Evolutionary conservation across 2,888 invertebrate species (phyloP), one percentile per base, ranked within the genome.

Genomic region (Caenorhabditis sp.): DNA sequence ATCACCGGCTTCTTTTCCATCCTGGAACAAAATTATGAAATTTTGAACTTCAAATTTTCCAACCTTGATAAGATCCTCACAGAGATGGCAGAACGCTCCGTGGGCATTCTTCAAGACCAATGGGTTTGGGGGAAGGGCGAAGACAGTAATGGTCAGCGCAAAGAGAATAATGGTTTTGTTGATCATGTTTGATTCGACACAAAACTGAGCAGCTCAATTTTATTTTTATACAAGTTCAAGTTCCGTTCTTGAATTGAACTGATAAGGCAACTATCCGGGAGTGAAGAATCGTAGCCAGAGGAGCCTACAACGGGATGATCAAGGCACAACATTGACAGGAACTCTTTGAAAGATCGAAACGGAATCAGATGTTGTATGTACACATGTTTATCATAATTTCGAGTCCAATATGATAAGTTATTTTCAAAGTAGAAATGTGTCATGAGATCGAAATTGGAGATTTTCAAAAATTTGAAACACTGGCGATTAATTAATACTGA

Each of bases 71-170:
- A 77, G 54, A 44, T 77, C 77, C 31, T 77, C 77, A n/a, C 77
- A 77, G 14, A 77, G 77, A 63, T 77, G 77, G 31, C 77, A 77
- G 54, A 77, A 77, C 44, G 77, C 77, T 63, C 77, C 77, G 63
- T 77, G 77, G 31, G 77, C 49, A 41, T 77, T 77, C 38, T 77
- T 77, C 24, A 69, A 22, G 7, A 69, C 61, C 14, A 54, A n/a
- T 63, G 77, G 77, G 3, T 26, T 61, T n/a, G 61, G 35, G 1
- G 68, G 77, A 22, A 54, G 28, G 24, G 49, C 69, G 8, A 41
- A 22, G 6, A 38, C 35, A 0, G 35, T 12, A 4, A 66, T 10
- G 0, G 49, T 31, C n/a, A 61, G 6, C 3, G 54, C 16, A 0
- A 68, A 19, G 28, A 74, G 14, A 44, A 56, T 4, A 14, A 31